Evolutionary conservation across 2,113 vertebrate genomes (phyloP), one percentile per base, ranked within the genome.

Genomic region (Grantiella picta): DNA sequence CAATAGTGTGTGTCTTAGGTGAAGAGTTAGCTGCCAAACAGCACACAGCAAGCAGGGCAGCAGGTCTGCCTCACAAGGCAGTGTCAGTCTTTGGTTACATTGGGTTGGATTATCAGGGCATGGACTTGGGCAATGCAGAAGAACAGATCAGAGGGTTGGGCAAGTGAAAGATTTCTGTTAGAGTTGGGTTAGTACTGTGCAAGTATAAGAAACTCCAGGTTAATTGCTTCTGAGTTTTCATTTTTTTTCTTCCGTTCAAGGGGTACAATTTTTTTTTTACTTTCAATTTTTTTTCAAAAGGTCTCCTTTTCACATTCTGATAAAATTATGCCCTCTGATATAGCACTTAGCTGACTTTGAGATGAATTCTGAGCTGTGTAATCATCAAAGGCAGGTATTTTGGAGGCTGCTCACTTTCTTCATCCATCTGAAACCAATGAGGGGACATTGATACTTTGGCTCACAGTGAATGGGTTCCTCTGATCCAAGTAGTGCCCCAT

Each of bases 1-100:
- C 94, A 91, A 80, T 92, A 95, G 86, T 35, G 86, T 87, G 81
- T 92, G 93, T 96, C 90, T 94, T 86, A 90, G 90, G 90, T 83
- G 80, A 90, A 77, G 86, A 92, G 86, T 33, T 88, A 90, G 83
- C 92, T 86, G 94, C 92, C 92, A 94, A 92, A 78, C 68, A 95
- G 80, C 64, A 63, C 82, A 47, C 29, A 80, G 44, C 85, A 92
- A 86, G 82, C 68, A 93, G 95, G 92, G 82, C 92, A 86, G 76
- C 68, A 72, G 93, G 73, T 92, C 84, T 92, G 86, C 33, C 38
- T 92, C 38, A 1, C 54, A 17, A 57, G 66, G 50, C 82, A 93
- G 61, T 3, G 2, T 57, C 71, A 25, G 61, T 5, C 92, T 80
- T 69, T 66, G 79, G 86, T 54, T 94, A 86, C 63, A 9, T 22